Base-by-base conservation (phyloP, 1,140 invertebrate species). In the Fopius arisanus region DNA sequence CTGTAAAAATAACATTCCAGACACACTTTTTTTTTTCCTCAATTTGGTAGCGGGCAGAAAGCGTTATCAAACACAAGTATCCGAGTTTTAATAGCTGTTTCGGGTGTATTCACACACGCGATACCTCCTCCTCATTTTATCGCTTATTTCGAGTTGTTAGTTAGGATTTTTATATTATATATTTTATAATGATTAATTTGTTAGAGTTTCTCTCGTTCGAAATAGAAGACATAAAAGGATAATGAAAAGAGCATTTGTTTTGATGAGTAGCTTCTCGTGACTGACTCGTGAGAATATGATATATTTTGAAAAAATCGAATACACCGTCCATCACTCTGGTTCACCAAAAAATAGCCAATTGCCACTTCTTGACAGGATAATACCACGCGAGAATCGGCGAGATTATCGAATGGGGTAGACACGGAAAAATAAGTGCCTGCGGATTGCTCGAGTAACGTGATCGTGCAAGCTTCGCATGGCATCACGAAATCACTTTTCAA, bases 401-500 rank as follows among this genome's bases (percentile, higher is more conserved):
- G 41, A 29, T 40, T 54, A 40, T 67, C 65, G 14, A 59, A 59
- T 41, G 48, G 67, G 63, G 14, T 26, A 65, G 29, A 65, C 31
- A 68, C 43, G 31, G 41, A 68, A 65, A 73, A 73, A 73, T 62
- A 68, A 73, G 48, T 73, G 63, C 59, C 66, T 31, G 21, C 68
- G 59, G 29, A 72, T 72, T 59, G 71, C 23, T 72, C 21, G 41
- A 72, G 63, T 67, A 67, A 73, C 65, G 65, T 48, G 43, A 67
- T 72, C 63, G 40, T 33, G 28, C 28, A 31, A 16, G 26, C 5
- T 12, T 72, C 19, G 66, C 72, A 68, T 73, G 72, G 19, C 66
- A 73, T 73, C 66, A 73, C 72, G 66, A 33, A 68, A 68, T 43
- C 31, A 21, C 12, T 51, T 51, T 48, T 21, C 71, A 65, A 65